Evolutionary conservation across 92 coral and sea anemone species (phyloP).

Genomic region (Siderastrea siderea): DNA sequence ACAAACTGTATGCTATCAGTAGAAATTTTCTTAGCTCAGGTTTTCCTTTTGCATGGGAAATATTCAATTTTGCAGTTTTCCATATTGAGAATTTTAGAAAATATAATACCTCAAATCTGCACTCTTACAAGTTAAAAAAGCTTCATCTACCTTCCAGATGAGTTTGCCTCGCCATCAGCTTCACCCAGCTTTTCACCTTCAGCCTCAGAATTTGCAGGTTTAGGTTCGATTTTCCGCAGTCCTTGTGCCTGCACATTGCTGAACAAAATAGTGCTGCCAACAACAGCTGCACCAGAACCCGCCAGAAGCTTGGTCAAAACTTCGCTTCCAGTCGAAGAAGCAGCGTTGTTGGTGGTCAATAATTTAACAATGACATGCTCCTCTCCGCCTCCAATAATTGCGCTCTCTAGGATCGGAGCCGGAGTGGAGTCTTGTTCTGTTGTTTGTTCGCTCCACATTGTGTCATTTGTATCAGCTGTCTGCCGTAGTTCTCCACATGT

Average conservation of each 20-base stretch:
- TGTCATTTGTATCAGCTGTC: slow-evolving; percentile 38
- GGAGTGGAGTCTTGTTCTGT: slow-evolving; percentile 37
- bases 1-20: no score
- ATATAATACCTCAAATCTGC: no score
- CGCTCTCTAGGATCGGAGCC: slow-evolving; percentile 25
- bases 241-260: slow-evolving; percentile 64
- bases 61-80: no score
- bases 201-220: slow-evolving; percentile 67
- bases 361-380: slow-evolving; percentile 51
- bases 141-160: slow-evolving; percentile 50
- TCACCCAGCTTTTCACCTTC: slow-evolving; percentile 46
- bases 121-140: no score
- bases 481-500: not conserved
- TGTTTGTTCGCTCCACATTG: slow-evolving; percentile 39
- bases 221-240: slow-evolving; percentile 96
- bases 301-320: slow-evolving; percentile 76
- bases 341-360: not conserved
- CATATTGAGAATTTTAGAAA: no score
- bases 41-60: no score
- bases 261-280: slow-evolving; percentile 18
- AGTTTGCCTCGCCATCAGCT: slow-evolving; percentile 8
- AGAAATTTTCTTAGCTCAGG: no score
- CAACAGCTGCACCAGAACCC: slow-evolving; percentile 21
- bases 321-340: slow-evolving; percentile 50
- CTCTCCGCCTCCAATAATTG: slow-evolving; percentile 24